Conservation (phyloP, 2,888 invertebrate genomes). For the Macaria liturata region DNA sequence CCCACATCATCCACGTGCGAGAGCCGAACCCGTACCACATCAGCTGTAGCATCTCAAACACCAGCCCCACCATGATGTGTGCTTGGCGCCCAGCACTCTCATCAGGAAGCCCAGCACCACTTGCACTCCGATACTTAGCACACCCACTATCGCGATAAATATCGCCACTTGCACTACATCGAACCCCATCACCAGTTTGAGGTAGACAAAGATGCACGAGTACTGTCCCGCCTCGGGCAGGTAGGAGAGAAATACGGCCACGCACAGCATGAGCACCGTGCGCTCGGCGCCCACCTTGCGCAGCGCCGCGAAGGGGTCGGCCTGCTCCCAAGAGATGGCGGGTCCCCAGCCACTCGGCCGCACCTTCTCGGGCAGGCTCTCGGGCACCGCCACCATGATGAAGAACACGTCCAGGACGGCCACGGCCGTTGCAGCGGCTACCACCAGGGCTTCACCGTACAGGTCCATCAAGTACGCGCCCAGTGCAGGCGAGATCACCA, state of each 20-base stretch:
- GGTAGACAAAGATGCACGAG: slow-evolving; percentile 99
- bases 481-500: slow-evolving; percentile 98
- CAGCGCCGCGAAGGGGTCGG: slow-evolving; percentile 98
- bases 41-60: slow-evolving; percentile 98
- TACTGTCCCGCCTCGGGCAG: slow-evolving; percentile 99
- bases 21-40: slow-evolving; percentile 99
- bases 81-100: slow-evolving; percentile 95
- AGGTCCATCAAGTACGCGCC: slow-evolving; percentile 94
- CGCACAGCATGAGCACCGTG: slow-evolving; percentile 97
- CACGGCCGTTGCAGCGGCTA: slow-evolving; percentile 97
- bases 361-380: slow-evolving; percentile 97
- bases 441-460: slow-evolving; percentile 93
- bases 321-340: slow-evolving; percentile 98
- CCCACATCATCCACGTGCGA: slow-evolving; percentile 99
- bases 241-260: slow-evolving; percentile 98
- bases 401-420: slow-evolving; percentile 98
- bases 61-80: slow-evolving; percentile 98
- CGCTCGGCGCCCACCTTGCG: slow-evolving; percentile 96
- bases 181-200: slow-evolving; percentile 98
- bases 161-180: slow-evolving; percentile 97
- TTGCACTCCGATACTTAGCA: slow-evolving; percentile 97
- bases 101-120: slow-evolving; percentile 92
- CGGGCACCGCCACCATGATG: slow-evolving; percentile 98
- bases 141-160: slow-evolving; percentile 98
- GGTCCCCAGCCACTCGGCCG: slow-evolving; percentile 91